These are phyloP conservation scores for Gobio gobio DNA, from an alignment of 2,113 vertebrate genomes.

Conservation along the genomic window DNA sequence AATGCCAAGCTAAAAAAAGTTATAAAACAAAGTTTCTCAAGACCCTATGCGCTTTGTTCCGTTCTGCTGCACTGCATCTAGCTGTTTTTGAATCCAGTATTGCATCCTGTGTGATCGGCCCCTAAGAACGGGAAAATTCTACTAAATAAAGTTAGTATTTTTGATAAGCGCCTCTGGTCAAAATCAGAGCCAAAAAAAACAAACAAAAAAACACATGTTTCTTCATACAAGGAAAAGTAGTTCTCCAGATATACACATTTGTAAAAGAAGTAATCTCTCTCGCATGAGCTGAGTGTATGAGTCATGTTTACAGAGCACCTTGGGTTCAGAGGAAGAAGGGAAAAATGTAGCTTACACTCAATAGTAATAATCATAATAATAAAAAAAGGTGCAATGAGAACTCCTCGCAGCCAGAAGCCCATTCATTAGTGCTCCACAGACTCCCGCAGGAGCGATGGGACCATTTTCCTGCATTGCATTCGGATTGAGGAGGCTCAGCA, in stretches of 20 bases:
- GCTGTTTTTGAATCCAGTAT: constrained; percentile 4
- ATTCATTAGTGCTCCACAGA: constrained; percentile 60
- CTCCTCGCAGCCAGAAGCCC: constrained; percentile 52
- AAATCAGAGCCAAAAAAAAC: not conserved
- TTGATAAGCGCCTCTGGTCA: constrained; percentile 20
- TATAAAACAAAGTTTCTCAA: not conserved
- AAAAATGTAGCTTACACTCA: constrained; percentile 55
- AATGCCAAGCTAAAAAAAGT: not conserved
- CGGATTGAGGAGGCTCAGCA: constrained; percentile 58
- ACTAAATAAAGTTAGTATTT: constrained; percentile 22
- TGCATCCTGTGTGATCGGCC: not conserved
- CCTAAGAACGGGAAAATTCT: not conserved
- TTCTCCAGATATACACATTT: constrained; percentile 35
- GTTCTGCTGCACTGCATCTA: not conserved
- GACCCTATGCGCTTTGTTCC: not conserved
- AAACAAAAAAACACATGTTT: not conserved
- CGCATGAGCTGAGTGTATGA: constrained; percentile 34
- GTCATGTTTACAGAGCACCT: constrained; percentile 61
- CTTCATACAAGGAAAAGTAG: constrained; percentile 15
- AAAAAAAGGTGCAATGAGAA: constrained; percentile 62
- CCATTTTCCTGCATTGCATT: constrained; percentile 59
- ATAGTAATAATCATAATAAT: constrained; percentile 63
- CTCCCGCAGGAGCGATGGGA: constrained; percentile 56
- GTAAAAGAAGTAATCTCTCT: constrained; percentile 44
- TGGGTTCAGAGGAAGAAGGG: constrained; percentile 49